Evolutionary conservation across 1,140 invertebrate species (phyloP), one percentile per base, ranked within the genome.

Genomic region (Tyrophagus putrescentiae): DNA sequence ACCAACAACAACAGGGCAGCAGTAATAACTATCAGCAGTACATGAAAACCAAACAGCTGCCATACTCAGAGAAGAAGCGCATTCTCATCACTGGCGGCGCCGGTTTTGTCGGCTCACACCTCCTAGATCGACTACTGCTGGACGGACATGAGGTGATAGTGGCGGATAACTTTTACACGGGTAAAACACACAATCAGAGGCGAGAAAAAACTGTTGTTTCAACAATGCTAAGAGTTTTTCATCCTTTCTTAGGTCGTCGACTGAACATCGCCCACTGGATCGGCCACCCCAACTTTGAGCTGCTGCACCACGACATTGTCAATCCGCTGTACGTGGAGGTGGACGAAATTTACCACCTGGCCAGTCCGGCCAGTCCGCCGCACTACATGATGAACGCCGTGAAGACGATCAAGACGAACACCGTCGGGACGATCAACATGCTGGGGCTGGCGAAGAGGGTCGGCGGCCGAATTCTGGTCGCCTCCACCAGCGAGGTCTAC

Each of bases 381-480:
- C 94, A 99, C 76, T 99, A 99, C 69, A 98, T 98, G 95, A 84
- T 90, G 67, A 99, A 99, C 78, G 95, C 95, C 33, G 94, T 99
- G 0, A 98, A 99, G 76, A 99, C 96, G 21, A 93, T 99, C 60
- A 99, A 99, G 73, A 98, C 95, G 1, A 99, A 98, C 72, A 96
- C 93, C 18, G 78, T 99, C 65, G 94, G 94, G 1, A 98, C 96
- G n/a, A 97, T 98, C 64, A 99, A 99, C 76, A 89, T 99, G 78
- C 76, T 98, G 64, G 85, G 86, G 57, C 72, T 98, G 60, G 92
- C 92, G 0, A 88, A 94, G 71, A 77, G 95, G 66, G 88, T 95
- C 23, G 85, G 89, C 68, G 95, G 94, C 25, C 84, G 83, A 70
- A 82, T 99, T 52, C 76, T 99, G 39, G 87, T 99, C 67, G 94